Percentiles rank a stretch among this genome's conserved stretches.
Conservation (phyloP, 2,797 vertebrate species). For the Botia kubotai region DNA sequence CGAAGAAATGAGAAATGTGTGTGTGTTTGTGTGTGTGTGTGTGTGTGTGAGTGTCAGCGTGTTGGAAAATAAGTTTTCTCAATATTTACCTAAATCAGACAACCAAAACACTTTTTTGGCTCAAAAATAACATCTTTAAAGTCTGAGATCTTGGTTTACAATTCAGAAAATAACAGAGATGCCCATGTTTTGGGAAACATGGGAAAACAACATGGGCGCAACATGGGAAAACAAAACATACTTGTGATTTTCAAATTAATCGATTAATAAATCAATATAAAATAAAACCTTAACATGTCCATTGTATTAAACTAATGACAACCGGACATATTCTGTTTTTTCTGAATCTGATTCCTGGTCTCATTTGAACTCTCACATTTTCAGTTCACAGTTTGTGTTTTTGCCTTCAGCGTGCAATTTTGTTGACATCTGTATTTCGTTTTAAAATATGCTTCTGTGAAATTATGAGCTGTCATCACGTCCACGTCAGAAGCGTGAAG, state of each 20-base stretch:
- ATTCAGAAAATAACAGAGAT: neutral
- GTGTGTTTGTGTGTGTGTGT: conserved; percentile 46
- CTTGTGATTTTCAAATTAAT: neutral
- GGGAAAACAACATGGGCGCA: neutral
- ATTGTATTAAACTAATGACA: neutral
- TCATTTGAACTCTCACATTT: neutral
- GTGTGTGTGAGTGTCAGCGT: conserved; percentile 39
- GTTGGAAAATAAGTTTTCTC: neutral
- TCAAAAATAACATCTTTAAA: conserved; percentile 16
- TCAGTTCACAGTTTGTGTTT: neutral
- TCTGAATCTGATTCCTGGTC: neutral
- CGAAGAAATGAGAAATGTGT: conserved; percentile 49
- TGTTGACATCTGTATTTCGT: conserved; percentile 38
- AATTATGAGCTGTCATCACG: conserved; percentile 40
- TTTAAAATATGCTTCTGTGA: conserved; percentile 34
- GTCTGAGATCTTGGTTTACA: conserved; percentile 21
- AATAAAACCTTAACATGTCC: neutral
- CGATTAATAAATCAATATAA: neutral
- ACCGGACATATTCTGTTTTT: neutral
- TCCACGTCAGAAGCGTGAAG: conserved; percentile 10
- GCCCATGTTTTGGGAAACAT: neutral
- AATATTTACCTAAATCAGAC: conserved; percentile 25
- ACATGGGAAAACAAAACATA: neutral
- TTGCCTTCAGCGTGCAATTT: neutral
- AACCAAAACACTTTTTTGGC: neutral